Base-by-base conservation (phyloP, 2,113 vertebrate species). In the Callipepla californica region DNA sequence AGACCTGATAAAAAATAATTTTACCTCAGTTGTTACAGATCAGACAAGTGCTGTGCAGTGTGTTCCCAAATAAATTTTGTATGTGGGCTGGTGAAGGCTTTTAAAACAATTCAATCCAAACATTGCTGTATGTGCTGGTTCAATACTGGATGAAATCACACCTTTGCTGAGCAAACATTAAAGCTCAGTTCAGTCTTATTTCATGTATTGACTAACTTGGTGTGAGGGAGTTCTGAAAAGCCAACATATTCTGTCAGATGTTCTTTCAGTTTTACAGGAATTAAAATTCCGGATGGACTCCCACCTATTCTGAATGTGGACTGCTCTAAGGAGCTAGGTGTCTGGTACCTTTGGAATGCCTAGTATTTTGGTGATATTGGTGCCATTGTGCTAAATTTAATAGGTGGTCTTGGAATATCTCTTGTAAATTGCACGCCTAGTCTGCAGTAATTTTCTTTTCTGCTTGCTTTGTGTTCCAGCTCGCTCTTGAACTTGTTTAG, bases 161-260 rank as follows among this genome's bases (percentile, higher is more conserved):
- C 55, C 23, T 95, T 82, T 58, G 82, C 85, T 69, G 9, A 94
- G 34, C 80, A 94, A 90, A 83, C 32, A 74, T 62, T 85, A 77
- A 58, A 48, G 44, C 59, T 70, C 18, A 70, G 1, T 85, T 82
- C 51, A 76, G 34, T 70, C 28, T 67, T 89, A 50, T 19, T 80
- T 92, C 2, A 15, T 81, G 21, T 83, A n/a, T 80, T 85, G 77
- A 62, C 83, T 77, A 80, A 74, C 55, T 20, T 90, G 6, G 77
- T 58, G 45, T 55, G 61, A 85, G 80, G 42, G 69, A 13, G 34
- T 32, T 85, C 42, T 91, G 59, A 80, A 82, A 68, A 82, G 28
- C 23, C 55, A 69, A 6, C 28, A n/a, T 67, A 19, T 66, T 55
- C 30, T 66, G 7, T 21, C 28, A 40, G n/a, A 15, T 6, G 6